Conservation (phyloP, 2,113 vertebrate genomes). For the Puffinus mauretanicus region DNA sequence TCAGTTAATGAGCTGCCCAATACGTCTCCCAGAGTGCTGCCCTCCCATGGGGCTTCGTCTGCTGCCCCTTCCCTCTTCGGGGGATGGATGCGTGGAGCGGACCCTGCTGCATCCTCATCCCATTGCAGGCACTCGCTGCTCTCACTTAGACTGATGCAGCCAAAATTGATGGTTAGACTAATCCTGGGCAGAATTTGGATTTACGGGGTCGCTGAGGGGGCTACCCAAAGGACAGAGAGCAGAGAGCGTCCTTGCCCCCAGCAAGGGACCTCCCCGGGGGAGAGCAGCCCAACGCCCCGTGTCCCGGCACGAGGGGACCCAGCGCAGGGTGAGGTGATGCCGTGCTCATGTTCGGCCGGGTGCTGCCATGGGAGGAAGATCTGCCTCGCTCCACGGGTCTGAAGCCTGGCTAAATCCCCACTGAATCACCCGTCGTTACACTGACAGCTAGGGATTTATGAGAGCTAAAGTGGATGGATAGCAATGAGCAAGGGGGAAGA, state of each 20-base stretch:
- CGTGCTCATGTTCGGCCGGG: accelerated
- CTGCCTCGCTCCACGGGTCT: background rate
- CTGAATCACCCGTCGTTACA: background rate
- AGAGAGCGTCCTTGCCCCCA: accelerated
- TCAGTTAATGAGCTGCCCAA: background rate
- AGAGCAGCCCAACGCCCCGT: background rate
- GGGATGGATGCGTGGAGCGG: accelerated
- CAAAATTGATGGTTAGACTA: accelerated
- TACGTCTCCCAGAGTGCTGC: background rate
- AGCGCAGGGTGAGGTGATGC: background rate
- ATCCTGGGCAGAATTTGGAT: accelerated
- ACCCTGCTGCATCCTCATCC: background rate
- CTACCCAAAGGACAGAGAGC: background rate
- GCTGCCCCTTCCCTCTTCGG: accelerated
- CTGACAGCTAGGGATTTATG: conserved; percentile 16
- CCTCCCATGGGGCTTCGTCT: accelerated
- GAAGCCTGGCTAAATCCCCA: background rate
- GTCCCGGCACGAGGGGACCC: background rate
- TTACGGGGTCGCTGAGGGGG: accelerated
- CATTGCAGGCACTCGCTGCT: accelerated
- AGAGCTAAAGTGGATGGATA: background rate
- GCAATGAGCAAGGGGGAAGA: background rate
- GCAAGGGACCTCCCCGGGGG: background rate
- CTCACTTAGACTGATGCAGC: accelerated
- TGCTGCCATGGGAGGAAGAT: background rate